Percentiles rank a stretch among this genome's conserved stretches.
phyloP scores from a whole-genome alignment of 2,888 invertebrate species.

The Caenorhabditis virilis region DNA sequence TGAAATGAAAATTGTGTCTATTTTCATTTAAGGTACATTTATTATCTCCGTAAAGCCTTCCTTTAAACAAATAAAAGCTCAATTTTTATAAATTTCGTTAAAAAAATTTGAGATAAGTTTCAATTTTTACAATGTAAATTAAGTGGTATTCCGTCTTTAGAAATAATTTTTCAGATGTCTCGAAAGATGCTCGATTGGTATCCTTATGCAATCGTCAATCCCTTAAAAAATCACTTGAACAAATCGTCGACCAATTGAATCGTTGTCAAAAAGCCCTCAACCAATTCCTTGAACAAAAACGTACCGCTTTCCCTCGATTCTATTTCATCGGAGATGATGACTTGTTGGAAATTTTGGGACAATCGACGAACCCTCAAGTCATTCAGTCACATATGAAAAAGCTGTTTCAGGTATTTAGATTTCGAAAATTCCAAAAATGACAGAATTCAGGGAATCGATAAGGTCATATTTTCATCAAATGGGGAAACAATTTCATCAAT shows the following conservation, averaged over 20 bases:
- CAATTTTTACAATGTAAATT: background rate
- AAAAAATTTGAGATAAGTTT: no score
- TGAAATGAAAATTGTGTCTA: no score
- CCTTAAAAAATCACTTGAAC: constrained; percentile 78
- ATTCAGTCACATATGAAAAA: constrained; percentile 92
- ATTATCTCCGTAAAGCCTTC: no score
- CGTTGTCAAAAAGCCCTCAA: constrained; percentile 92
- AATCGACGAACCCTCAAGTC: constrained; percentile 84
- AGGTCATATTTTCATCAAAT: constrained; percentile 77
- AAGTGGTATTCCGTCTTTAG: background rate
- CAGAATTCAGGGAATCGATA: constrained; percentile 77
- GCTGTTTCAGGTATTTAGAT: constrained; percentile 78
- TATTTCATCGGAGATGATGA: constrained; percentile 98
- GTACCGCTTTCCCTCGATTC: constrained; percentile 89
- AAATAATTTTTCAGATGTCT: constrained; percentile 78
- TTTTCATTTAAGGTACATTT: no score
- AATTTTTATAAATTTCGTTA: no score
- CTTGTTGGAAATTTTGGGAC: constrained; percentile 89
- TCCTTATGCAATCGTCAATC: constrained; percentile 77
- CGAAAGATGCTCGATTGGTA: constrained; percentile 80
- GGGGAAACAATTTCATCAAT: constrained; percentile 76
- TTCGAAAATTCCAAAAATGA: background rate
- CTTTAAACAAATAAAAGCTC: no score
- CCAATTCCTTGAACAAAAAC: constrained; percentile 91
- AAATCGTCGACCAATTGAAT: constrained; percentile 84